phyloP scores from a whole-genome alignment of 2,113 vertebrate species.

The Pandion haliaetus region DNA sequence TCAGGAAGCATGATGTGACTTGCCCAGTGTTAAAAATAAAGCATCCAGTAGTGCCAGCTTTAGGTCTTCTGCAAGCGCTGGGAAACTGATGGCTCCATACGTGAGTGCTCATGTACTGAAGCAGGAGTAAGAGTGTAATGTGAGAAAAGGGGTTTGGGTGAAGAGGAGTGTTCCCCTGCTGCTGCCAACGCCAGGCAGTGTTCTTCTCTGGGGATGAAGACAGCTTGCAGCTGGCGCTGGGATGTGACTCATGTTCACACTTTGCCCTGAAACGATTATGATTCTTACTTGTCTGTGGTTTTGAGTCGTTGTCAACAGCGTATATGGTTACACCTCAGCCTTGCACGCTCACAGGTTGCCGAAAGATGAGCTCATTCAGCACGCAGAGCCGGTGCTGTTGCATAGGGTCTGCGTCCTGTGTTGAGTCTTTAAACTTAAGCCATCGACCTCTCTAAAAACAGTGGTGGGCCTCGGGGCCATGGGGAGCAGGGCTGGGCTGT shows the following conservation, averaged over 20 bases:
- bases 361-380: not conserved
- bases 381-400: not conserved
- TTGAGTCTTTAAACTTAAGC: accelerated
- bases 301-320: not conserved
- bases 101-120: accelerated
- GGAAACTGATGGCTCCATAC: not conserved
- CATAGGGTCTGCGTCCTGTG: not conserved
- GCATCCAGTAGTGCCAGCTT: not conserved
- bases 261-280: not conserved
- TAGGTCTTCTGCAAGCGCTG: not conserved
- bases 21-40: not conserved
- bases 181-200: not conserved
- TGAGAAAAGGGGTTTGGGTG: not conserved
- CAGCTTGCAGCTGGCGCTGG: not conserved
- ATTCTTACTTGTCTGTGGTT: not conserved
- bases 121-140: not conserved
- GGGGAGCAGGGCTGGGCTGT: not conserved
- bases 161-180: not conserved
- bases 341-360: accelerated
- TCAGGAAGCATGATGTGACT: not conserved
- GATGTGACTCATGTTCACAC: not conserved
- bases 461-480: not conserved
- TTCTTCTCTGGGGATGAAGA: not conserved
- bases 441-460: not conserved
- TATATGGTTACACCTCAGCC: not conserved